Base-by-base conservation (phyloP, 2,113 vertebrate genomes). In the Rhombomys opimus region DNA sequence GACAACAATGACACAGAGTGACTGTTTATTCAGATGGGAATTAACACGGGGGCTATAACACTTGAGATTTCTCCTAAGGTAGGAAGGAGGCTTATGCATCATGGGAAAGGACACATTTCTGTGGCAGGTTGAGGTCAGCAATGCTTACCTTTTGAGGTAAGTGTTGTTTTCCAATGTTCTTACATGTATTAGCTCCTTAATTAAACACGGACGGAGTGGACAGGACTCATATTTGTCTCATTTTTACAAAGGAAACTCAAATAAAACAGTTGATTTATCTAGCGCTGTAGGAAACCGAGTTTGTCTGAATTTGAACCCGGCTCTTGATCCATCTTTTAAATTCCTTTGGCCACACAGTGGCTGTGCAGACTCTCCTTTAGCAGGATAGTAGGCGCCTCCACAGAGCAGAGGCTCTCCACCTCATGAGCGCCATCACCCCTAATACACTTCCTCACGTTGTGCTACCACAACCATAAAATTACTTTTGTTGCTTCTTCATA, bases 1-100 rank as follows among this genome's bases (percentile, higher is more conserved):
- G 92, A 95, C 96, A 97, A 97, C 95, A 98, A 96, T 97, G 95
- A 97, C 97, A 97, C 95, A 97, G 94, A 97, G 86, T 95, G 95
- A 97, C 94, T 98, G 95, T 97, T 97, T 97, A 97, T 97, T 95
- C 97, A 96, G 96, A 97, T 98, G 97, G 97, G 97, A 97, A 95
- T 75, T 92, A 96, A 85, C 30, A 67, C 95, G 97, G 90, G 95
- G 96, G 95, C 87, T 97, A 97, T 97, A 97, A 97, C 97, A 87
- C 93, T 97, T 84, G 96, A 77, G 82, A 94, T 92, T 97, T 95
- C n/a, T 80, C 92, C 52, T 89, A 75, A 65, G 89, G 84, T 27
- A 82, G 78, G 92, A 82, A 82, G 80, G 80, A 84, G 92, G 54
- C 95, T 94, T 96, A 70, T 92, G 63, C 82, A 95, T 65, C 12